Conservation (phyloP, 2,888 invertebrate species). For the Pachycephus smyrnensis region DNA sequence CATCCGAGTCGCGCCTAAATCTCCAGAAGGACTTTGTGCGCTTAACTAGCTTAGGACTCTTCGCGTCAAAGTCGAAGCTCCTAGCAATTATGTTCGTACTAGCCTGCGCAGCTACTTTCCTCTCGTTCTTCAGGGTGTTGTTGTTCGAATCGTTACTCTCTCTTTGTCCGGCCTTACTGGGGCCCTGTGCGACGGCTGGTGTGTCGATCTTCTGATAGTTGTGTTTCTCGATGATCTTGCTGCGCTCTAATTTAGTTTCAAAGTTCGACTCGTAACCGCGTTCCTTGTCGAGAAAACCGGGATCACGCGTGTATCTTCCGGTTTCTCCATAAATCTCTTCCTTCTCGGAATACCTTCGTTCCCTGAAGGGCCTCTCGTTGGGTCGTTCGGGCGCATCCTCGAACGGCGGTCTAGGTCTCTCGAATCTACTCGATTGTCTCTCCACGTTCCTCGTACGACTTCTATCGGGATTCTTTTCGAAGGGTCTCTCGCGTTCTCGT, state of each 20-base stretch:
- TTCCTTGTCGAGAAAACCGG: slow-evolving; percentile 53
- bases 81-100: slow-evolving; percentile 67
- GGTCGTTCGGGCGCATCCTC: slow-evolving; percentile 63
- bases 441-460: slow-evolving; percentile 41
- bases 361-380: slow-evolving; percentile 36
- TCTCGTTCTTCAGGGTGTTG: slow-evolving; percentile 61
- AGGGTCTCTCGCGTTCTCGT: slow-evolving; percentile 48
- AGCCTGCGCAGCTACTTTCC: slow-evolving; percentile 55
- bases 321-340: slow-evolving; percentile 61
- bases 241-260: slow-evolving; percentile 62
- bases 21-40: slow-evolving; percentile 90
- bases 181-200: slow-evolving; percentile 29
- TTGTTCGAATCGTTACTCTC: slow-evolving; percentile 60
- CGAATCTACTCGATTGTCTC: slow-evolving; percentile 47
- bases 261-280: slow-evolving; percentile 65
- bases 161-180: slow-evolving; percentile 16
- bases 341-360: slow-evolving; percentile 59
- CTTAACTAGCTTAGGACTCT: slow-evolving; percentile 72
- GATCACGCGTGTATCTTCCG: slow-evolving; percentile 35
- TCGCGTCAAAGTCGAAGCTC: slow-evolving; percentile 69
- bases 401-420: slow-evolving; percentile 61
- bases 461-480: slow-evolving; percentile 55
- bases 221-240: slow-evolving; percentile 53
- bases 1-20: slow-evolving; percentile 80
- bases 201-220: slow-evolving; percentile 35